Conservation (phyloP, 2,797 vertebrate genomes). For the Gallinago nigripennis region DNA sequence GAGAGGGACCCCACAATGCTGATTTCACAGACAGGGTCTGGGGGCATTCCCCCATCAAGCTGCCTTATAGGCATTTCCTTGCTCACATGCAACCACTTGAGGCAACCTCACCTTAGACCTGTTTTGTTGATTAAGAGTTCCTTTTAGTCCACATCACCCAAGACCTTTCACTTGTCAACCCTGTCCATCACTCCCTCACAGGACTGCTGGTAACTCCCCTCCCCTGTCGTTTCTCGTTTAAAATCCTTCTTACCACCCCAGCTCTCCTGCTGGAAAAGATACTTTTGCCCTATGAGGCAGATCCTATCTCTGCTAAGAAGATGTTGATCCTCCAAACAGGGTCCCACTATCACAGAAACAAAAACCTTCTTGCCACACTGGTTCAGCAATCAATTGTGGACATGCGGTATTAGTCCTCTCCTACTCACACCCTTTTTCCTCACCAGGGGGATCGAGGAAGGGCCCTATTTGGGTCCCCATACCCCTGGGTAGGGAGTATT, state of each 20-base stretch:
- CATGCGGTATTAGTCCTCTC: neutral
- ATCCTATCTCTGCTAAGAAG: neutral
- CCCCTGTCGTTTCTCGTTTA: neutral
- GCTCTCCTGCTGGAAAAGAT: neutral
- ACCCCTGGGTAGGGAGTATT: neutral
- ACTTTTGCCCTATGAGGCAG: neutral
- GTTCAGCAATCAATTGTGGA: neutral
- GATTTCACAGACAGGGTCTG: neutral
- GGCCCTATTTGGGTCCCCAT: neutral
- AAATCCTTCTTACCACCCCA: neutral
- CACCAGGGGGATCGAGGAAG: fast-evolving
- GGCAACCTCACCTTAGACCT: neutral
- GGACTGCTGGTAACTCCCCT: neutral
- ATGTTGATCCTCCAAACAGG: neutral
- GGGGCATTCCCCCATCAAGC: neutral
- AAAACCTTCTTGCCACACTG: neutral
- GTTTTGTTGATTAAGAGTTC: neutral
- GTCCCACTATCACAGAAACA: neutral
- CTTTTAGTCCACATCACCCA: neutral
- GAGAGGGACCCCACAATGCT: neutral
- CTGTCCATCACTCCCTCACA: neutral
- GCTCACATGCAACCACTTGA: neutral
- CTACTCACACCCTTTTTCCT: neutral
- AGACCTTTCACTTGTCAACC: neutral
- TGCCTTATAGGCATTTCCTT: neutral